Evolutionary conservation across 2,888 invertebrate species (phyloP), one percentile per base, ranked within the genome.

Genomic region (Metacarcinus magister): DNA sequence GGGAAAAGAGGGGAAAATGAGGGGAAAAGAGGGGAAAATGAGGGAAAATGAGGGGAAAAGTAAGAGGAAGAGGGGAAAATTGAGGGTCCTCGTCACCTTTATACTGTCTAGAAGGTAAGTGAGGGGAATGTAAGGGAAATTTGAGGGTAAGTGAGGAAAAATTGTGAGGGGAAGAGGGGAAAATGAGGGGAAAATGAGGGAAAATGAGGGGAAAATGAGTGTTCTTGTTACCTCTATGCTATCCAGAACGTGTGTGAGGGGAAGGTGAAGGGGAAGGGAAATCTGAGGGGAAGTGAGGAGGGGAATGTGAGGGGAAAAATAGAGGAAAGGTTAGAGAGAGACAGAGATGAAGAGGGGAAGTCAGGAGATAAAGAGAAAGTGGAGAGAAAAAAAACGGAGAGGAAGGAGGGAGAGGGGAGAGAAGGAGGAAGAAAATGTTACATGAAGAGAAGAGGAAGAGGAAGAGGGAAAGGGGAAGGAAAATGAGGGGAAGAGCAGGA

Each of bases 71-170:
- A 48, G 48, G 48, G 48, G 48, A 48, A 48, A 48, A 8, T 48
- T 48, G 48, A 48, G 98, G 98, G 98, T 98, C 43, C 97, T 98
- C 94, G 98, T 98, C n/a, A 98, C 98, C 93, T 98, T 98, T 8
- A 98, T 98, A 98, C 60, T 96, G 39, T 96, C 96, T 10, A 95
- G 96, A 93, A 94, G 96, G 96, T 96, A 48, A 90, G 95, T 28
- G 13, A 82, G 75, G n/a, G 75, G 28, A 5, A n/a, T 1, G 19
- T 1, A 23, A 1, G n/a, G 67, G 67, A 5, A 0, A 8, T 39
- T 39, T 90, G 44, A 46, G 46, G 44, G 44, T 0, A 1, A 4
- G 3, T 43, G 7, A 46, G 90, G 5, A 10, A 2, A 8, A 7
- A 28, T 28, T 16, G n/a, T 82, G 28, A 28, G 82, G 82, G 82